phyloP scores from a whole-genome alignment of 2,113 vertebrate genomes.

The Phylloscopus whistleri region DNA sequence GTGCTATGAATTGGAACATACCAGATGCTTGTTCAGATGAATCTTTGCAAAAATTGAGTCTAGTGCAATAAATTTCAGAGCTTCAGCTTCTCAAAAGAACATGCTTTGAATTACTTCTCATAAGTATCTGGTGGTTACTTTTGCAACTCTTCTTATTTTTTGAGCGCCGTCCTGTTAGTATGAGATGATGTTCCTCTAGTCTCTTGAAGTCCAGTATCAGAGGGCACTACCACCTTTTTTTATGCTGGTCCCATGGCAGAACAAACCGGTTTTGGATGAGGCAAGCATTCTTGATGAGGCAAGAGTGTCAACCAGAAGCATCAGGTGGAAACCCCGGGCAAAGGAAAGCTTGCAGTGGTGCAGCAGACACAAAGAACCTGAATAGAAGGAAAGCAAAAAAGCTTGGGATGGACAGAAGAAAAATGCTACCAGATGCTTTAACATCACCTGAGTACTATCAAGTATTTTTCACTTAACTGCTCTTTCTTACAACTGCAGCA shows the following conservation, averaged over 20 bases:
- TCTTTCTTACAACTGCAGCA: background rate
- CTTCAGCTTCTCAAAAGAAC: slow-evolving; percentile 18
- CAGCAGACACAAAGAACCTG: background rate
- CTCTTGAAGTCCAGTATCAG: background rate
- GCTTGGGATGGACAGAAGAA: background rate
- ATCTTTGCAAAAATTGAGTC: background rate
- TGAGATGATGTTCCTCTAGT: background rate
- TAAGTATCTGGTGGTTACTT: slow-evolving; percentile 23
- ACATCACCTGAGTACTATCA: background rate
- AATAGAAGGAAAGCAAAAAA: background rate
- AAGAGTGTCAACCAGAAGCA: background rate
- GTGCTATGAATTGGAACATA: background rate
- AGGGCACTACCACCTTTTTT: slow-evolving; percentile 31
- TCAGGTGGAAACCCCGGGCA: background rate
- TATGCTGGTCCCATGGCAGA: background rate
- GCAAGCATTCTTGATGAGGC: background rate
- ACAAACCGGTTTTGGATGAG: background rate
- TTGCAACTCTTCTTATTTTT: slow-evolving; percentile 41
- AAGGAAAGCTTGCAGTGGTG: background rate
- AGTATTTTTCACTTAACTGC: background rate
- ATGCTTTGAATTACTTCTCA: background rate
- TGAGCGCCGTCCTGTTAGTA: background rate
- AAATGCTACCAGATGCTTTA: background rate
- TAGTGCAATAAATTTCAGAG: background rate
- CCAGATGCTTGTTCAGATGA: background rate